A percentile compares a stretch with the other conserved stretches of the same genome.
These are phyloP conservation scores for Corythucha ciliata DNA, from an alignment of 2,888 invertebrate genomes.

Conservation along the genomic window DNA sequence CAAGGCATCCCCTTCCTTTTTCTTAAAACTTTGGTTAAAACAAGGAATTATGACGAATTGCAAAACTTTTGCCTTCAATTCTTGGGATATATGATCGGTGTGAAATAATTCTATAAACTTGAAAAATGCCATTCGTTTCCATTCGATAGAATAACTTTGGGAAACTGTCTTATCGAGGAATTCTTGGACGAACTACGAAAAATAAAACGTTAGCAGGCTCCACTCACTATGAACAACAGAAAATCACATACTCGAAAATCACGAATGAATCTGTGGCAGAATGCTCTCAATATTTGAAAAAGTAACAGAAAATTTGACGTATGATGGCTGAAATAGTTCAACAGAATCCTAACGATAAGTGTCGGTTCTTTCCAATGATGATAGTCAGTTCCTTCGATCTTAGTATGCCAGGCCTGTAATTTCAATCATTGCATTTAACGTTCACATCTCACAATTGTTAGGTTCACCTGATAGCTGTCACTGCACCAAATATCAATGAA, in stretches of 20 bases:
- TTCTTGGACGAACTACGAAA: slow-evolving; percentile 59
- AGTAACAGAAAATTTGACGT: slow-evolving; percentile 82
- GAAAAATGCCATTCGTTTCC: slow-evolving; percentile 94
- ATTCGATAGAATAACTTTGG: slow-evolving; percentile 81
- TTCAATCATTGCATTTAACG: slow-evolving; percentile 21
- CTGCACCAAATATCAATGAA: slow-evolving; percentile 81
- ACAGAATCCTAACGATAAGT: slow-evolving; percentile 77
- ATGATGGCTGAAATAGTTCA: slow-evolving; percentile 86
- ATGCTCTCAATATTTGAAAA: slow-evolving; percentile 81
- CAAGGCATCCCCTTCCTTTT: slow-evolving; percentile 77
- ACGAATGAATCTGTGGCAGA: slow-evolving; percentile 80
- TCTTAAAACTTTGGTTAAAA: slow-evolving; percentile 87
- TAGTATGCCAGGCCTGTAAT: slow-evolving; percentile 58
- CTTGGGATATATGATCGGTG: slow-evolving; percentile 64
- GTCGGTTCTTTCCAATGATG: slow-evolving; percentile 90
- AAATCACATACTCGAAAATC: slow-evolving; percentile 62
- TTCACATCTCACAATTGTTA: slow-evolving; percentile 35
- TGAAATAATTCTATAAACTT: slow-evolving; percentile 87
- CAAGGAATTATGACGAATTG: slow-evolving; percentile 91
- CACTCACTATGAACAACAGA: not conserved
- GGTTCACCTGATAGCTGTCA: slow-evolving; percentile 61
- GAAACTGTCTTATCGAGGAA: slow-evolving; percentile 83
- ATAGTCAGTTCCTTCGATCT: slow-evolving; percentile 73
- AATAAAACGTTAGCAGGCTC: not conserved
- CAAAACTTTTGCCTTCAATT: slow-evolving; percentile 82